These are phyloP conservation scores for Lasioglossum villosulum DNA, from an alignment of 2,888 invertebrate species.

Conservation along the genomic window DNA sequence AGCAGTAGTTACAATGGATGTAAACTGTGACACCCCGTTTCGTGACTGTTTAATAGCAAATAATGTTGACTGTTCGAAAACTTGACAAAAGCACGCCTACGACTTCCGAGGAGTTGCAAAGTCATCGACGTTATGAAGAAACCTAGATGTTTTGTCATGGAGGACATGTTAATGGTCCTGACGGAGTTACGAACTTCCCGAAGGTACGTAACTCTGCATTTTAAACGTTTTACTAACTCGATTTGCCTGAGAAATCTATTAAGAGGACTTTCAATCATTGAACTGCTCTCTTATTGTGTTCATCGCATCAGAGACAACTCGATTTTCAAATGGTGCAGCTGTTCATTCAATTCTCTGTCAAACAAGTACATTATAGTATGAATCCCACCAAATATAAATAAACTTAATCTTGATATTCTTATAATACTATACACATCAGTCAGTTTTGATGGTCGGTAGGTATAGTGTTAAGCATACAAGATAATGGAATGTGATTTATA, in stretches of 20 bases:
- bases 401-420: too few relatives aligned
- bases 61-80: not conserved
- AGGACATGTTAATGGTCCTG: not conserved
- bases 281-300: not conserved
- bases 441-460: too few relatives aligned
- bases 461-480: too few relatives aligned
- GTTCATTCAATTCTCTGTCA: too few relatives aligned
- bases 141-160: not conserved
- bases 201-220: not conserved
- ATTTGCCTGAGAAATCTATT: not conserved
- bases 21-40: not conserved
- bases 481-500: not conserved
- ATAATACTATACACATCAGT: too few relatives aligned
- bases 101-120: conserved; percentile 19
- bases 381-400: too few relatives aligned
- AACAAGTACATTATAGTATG: too few relatives aligned
- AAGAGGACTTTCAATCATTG: not conserved
- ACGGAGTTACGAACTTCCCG: not conserved
- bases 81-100: not conserved
- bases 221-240: not conserved
- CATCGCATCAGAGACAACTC: not conserved
- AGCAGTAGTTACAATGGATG: not conserved
- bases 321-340: too few relatives aligned
- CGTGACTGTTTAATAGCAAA: not conserved
- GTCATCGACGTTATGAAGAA: conserved; percentile 10